Conservation (phyloP, 1,140 invertebrate species). For the Pseudomyrmex cubaensis region DNA sequence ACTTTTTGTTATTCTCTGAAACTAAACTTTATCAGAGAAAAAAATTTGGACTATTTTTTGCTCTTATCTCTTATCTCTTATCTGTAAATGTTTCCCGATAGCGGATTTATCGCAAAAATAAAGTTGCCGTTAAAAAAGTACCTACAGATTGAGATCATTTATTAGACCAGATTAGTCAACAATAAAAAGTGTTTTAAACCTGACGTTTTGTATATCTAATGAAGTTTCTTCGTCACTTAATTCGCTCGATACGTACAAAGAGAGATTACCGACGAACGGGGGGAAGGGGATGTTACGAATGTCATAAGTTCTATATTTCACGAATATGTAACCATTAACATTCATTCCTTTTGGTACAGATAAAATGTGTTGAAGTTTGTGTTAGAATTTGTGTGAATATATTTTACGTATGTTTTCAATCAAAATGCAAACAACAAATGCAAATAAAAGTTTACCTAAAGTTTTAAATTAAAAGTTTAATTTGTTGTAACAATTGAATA, state of each 20-base stretch:
- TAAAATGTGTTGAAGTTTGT: conserved; percentile 9
- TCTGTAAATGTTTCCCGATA: background rate
- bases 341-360: conserved; percentile 7
- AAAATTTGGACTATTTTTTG: background rate
- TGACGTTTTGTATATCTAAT: conserved; percentile 13
- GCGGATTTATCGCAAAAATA: background rate
- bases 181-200: background rate
- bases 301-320: background rate
- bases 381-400: background rate
- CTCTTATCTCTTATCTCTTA: background rate
- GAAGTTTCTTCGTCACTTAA: conserved; percentile 23
- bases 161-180: conserved; percentile 1
- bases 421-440: no score
- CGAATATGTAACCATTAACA: background rate
- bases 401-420: no score
- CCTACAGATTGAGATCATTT: conserved; percentile 11
- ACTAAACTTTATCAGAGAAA: background rate
- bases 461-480: no score
- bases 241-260: background rate
- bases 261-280: background rate
- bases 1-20: background rate
- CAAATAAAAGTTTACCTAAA: no score
- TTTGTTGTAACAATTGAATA: no score
- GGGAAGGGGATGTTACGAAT: conserved; percentile 1
- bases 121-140: conserved; percentile 25